phyloP scores from a whole-genome alignment of 2,797 vertebrate species.

The Rhinichthys osculus region DNA sequence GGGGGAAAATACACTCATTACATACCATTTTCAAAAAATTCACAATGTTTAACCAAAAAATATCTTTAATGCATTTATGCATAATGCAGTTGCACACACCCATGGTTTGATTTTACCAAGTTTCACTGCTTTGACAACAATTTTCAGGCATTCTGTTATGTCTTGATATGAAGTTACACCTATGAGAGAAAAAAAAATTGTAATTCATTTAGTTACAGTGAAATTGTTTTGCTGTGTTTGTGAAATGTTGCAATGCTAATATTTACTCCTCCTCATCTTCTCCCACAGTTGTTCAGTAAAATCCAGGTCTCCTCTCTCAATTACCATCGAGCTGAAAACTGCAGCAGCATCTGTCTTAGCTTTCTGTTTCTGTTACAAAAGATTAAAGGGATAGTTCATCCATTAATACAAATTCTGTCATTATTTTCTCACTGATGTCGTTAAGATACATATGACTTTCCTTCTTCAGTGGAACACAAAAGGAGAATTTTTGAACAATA shows the following conservation, averaged over 20 bases:
- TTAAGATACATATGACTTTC: not conserved
- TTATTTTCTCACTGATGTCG: not conserved
- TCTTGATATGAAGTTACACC: slow-evolving; percentile 91
- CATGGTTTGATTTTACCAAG: slow-evolving; percentile 89
- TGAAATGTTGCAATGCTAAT: not conserved
- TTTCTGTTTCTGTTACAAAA: slow-evolving; percentile 74
- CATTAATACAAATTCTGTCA: not conserved
- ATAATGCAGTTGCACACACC: slow-evolving; percentile 78
- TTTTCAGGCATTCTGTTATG: slow-evolving; percentile 84
- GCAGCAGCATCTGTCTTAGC: slow-evolving; percentile 73
- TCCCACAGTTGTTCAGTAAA: slow-evolving; percentile 95
- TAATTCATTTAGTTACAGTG: not conserved
- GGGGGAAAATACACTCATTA: not conserved
- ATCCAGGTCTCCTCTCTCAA: slow-evolving; percentile 89
- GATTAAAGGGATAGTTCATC: slow-evolving; percentile 5
- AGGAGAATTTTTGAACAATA: not conserved
- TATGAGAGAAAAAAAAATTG: slow-evolving; percentile 64
- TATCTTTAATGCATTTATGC: not conserved
- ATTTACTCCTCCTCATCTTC: slow-evolving; percentile 89
- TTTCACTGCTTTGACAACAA: slow-evolving; percentile 85
- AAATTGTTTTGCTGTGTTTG: not conserved
- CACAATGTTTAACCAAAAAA: not conserved
- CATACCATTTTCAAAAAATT: not conserved
- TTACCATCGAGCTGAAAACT: slow-evolving; percentile 79
- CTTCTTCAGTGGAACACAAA: not conserved